Evolutionary conservation across 1,140 invertebrate species (phyloP).

Genomic region (Gryllus bimaculatus): DNA sequence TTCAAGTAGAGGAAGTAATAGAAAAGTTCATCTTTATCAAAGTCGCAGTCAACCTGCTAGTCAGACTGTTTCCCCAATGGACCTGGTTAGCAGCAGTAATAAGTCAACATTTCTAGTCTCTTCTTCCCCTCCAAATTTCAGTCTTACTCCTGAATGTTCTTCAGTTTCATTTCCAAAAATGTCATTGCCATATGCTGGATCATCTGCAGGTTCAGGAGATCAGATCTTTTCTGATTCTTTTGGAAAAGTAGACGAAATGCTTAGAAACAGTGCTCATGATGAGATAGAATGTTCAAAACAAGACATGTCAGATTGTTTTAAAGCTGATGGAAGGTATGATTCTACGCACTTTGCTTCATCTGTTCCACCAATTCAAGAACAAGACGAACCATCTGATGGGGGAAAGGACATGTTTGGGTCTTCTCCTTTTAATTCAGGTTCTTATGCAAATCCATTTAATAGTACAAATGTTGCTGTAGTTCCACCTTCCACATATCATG

Average conservation of each 20-base stretch:
- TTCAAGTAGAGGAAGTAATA: constrained; percentile 9
- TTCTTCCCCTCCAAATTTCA: constrained; percentile 14
- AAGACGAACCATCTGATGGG: constrained; percentile 18
- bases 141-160: constrained; percentile 16
- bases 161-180: constrained; percentile 15
- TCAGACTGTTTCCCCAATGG: constrained; percentile 27
- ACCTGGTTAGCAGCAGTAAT: constrained; percentile 20
- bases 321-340: constrained; percentile 15
- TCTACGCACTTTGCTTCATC: constrained; percentile 25
- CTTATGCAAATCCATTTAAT: constrained; percentile 28
- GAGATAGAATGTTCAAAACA: neutral
- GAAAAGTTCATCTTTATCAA: constrained; percentile 18
- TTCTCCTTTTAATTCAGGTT: constrained; percentile 39
- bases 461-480: neutral
- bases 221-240: neutral
- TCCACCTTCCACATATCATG: neutral
- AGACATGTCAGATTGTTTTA: neutral
- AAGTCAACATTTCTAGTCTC: constrained; percentile 22
- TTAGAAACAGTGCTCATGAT: neutral
- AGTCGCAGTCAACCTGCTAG: constrained; percentile 26
- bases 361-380: constrained; percentile 26
- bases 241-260: neutral
- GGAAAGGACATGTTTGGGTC: constrained; percentile 44
- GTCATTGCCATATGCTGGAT: constrained; percentile 12
- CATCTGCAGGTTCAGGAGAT: neutral